phyloP scores from a whole-genome alignment of 2,888 invertebrate species.

The Tachystola acroxantha region DNA sequence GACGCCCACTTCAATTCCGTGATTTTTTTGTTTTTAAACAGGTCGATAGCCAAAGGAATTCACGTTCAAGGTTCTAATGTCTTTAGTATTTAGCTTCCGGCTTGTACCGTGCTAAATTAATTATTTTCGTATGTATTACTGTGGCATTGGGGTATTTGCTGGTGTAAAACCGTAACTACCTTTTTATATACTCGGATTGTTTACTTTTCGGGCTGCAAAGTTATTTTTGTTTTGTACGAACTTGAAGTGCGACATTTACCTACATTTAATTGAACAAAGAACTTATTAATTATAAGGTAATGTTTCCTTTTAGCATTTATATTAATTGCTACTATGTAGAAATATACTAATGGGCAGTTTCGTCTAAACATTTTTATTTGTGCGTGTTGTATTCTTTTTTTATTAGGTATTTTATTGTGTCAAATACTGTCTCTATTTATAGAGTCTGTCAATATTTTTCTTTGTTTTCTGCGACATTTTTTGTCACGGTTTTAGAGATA shows the following conservation, averaged over 20 bases:
- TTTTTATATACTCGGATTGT: too few species aligned
- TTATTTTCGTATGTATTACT: constrained; percentile 13
- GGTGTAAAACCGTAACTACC: background rate
- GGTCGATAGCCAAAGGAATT: constrained; percentile 20
- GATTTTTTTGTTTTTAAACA: constrained; percentile 22
- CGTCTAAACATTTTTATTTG: background rate
- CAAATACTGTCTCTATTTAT: background rate
- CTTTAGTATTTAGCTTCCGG: constrained; percentile 23
- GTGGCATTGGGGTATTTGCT: constrained; percentile 2
- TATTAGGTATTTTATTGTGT: background rate
- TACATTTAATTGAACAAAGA: too few species aligned
- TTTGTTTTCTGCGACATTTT: too few species aligned
- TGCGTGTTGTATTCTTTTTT: background rate
- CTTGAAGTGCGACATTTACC: constrained; percentile 14
- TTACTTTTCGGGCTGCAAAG: too few species aligned
- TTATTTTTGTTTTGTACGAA: constrained; percentile 6
- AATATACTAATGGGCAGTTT: background rate
- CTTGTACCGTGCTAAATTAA: constrained; percentile 20
- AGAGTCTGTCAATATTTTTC: background rate
- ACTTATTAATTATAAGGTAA: background rate
- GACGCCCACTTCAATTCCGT: constrained; percentile 23
- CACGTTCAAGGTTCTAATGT: constrained; percentile 24
- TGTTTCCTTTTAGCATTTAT: background rate
- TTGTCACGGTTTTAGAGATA: too few species aligned
- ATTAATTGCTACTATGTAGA: background rate